Conservation (phyloP, 1,140 invertebrate species). For the Vollenhovia emeryi region DNA sequence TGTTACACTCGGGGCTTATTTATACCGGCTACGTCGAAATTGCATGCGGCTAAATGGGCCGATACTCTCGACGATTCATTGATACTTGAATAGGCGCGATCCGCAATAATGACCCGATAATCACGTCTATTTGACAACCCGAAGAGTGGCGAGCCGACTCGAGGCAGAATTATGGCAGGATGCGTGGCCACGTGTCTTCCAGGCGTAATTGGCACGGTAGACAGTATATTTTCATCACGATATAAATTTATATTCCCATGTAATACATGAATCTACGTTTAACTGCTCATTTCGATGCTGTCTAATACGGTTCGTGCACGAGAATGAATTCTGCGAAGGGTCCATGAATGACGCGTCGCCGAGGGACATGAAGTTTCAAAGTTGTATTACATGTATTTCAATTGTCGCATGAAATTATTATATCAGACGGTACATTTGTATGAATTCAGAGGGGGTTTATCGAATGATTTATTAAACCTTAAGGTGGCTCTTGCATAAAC, state of each 20-base stretch:
- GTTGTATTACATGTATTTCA: neutral
- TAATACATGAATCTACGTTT: conserved; percentile 24
- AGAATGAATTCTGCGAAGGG: conserved; percentile 15
- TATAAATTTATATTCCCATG: conserved; percentile 33
- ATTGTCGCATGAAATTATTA: neutral
- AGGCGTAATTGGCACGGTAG: conserved; percentile 28
- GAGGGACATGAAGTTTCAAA: neutral
- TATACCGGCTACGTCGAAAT: conserved; percentile 43
- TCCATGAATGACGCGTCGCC: neutral
- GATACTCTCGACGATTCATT: conserved; percentile 37
- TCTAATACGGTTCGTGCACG: neutral
- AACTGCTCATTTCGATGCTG: neutral
- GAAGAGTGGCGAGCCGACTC: conserved; percentile 22
- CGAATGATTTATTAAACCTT: neutral
- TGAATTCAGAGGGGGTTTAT: neutral
- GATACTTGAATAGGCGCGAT: conserved; percentile 43
- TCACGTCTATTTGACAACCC: conserved; percentile 53
- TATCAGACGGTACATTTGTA: neutral
- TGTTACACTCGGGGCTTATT: conserved; percentile 31
- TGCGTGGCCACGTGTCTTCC: conserved; percentile 38
- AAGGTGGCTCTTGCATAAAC: too few relatives aligned
- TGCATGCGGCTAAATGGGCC: conserved; percentile 40
- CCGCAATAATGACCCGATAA: conserved; percentile 49
- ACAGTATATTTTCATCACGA: conserved; percentile 20
- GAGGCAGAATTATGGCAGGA: conserved; percentile 25